Evolutionary conservation across 2,888 invertebrate genomes (phyloP), one percentile per base, ranked within the genome.

Genomic region (Pachliopta kotzebuea): DNA sequence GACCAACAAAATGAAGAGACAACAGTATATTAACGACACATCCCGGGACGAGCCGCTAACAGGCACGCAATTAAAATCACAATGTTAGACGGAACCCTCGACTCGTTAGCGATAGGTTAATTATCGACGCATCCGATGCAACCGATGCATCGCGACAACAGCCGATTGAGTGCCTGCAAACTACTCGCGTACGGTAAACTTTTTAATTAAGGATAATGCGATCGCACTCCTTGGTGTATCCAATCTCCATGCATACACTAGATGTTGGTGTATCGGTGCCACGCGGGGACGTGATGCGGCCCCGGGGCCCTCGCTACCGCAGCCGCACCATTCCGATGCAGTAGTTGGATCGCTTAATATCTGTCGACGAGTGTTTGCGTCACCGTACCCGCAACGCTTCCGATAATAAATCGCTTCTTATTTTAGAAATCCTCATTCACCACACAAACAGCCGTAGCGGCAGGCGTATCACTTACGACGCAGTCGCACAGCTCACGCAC

Each of bases 281-380:
- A 14, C 37, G 37, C 11, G 37, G 37, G 14, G 14, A 37, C 14
- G 14, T 37, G 37, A 37, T 37, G 37, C 14, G 2, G 37, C 37
- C 49, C n/a, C 49, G 49, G 49, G 37, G 37, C 49, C n/a, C 45
- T 8, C 45, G 45, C 45, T n/a, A 14, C n/a, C n/a, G 49, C 49
- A 14, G 14, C n/a, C 49, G 20, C 49, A 1, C 49, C 49, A 20
- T 20, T 49, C 49, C n/a, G n/a, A 49, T 49, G 49, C 18, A n/a
- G 20, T 49, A 49, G 49, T 49, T 49, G 20, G 83, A 85, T 75
- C 85, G 84, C 89, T 90, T 90, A 88, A 88, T 90, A 90, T 83
- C 90, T 90, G 90, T 90, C 90, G 83, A 82, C 87, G 80, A 83
- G 77, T 79, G 88, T 88, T 88, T 86, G 88, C 88, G 87, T 89